These are phyloP conservation scores for Taxidea taxus DNA, from an alignment of 2,113 vertebrate species.

Conservation along the genomic window DNA sequence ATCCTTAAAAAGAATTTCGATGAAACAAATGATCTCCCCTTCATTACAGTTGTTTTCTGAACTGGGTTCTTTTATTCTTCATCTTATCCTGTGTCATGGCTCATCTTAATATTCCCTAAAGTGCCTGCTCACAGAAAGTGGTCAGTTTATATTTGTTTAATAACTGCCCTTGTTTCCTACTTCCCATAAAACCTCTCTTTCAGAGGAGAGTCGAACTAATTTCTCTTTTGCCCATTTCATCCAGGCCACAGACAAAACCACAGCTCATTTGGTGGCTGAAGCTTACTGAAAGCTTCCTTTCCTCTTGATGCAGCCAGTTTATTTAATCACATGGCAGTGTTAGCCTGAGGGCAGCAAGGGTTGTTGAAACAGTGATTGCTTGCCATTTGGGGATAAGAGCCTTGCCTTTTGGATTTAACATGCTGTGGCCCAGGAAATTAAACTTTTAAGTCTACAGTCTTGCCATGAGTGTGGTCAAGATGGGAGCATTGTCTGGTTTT, in stretches of 20 bases:
- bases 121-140: conserved; percentile 11
- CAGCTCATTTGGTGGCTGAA: conserved; percentile 52
- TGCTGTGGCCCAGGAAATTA: background rate
- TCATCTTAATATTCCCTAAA: background rate
- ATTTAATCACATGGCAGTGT: conserved; percentile 22
- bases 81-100: background rate
- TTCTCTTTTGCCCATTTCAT: conserved; percentile 45
- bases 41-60: background rate
- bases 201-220: conserved; percentile 32
- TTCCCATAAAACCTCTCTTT: conserved; percentile 51
- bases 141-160: conserved; percentile 58
- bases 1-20: background rate
- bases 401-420: background rate
- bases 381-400: background rate
- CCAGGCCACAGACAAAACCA: conserved; percentile 59
- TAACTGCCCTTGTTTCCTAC: conserved; percentile 3
- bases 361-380: background rate
- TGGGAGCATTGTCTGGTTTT: background rate
- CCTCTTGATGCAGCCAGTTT: conserved; percentile 31
- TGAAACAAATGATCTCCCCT: background rate
- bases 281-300: conserved; percentile 63
- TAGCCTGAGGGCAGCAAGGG: conserved; percentile 6
- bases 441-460: background rate
- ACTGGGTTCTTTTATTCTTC: background rate
- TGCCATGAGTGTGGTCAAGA: background rate